These are phyloP conservation scores for Carettochelys insculpta DNA, from an alignment of 2,113 vertebrate genomes.

Conservation along the genomic window DNA sequence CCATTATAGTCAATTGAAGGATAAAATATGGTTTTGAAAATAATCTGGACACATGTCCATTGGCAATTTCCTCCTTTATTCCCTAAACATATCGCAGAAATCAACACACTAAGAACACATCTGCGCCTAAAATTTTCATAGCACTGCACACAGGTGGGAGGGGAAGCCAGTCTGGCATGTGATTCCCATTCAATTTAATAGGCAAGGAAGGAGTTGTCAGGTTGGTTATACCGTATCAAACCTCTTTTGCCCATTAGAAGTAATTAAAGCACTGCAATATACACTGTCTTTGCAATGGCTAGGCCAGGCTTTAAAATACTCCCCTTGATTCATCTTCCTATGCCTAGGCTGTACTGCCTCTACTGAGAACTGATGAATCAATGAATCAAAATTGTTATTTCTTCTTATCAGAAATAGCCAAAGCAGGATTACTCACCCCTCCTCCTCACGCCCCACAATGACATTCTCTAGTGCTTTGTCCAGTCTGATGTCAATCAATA, in stretches of 20 bases:
- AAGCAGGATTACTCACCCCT: background rate
- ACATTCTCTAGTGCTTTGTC: background rate
- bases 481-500: background rate
- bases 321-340: background rate
- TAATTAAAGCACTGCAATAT: background rate
- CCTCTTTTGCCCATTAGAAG: background rate
- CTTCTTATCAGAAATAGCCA: background rate
- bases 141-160: background rate
- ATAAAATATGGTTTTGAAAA: conserved; percentile 48
- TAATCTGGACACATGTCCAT: conserved; percentile 27
- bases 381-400: background rate
- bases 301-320: background rate
- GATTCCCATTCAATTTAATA: background rate
- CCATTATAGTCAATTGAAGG: conserved; percentile 54
- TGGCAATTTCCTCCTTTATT: conserved; percentile 26
- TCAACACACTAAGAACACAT: background rate
- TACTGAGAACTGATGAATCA: background rate
- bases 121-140: background rate
- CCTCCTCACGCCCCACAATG: background rate
- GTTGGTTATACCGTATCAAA: background rate
- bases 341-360: background rate
- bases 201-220: background rate
- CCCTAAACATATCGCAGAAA: background rate
- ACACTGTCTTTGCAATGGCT: background rate
- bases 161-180: fast-evolving